Percentiles rank a stretch among this genome's conserved stretches.
phyloP scores from a whole-genome alignment of 2,113 vertebrate genomes.

The Hipposideros armiger region DNA sequence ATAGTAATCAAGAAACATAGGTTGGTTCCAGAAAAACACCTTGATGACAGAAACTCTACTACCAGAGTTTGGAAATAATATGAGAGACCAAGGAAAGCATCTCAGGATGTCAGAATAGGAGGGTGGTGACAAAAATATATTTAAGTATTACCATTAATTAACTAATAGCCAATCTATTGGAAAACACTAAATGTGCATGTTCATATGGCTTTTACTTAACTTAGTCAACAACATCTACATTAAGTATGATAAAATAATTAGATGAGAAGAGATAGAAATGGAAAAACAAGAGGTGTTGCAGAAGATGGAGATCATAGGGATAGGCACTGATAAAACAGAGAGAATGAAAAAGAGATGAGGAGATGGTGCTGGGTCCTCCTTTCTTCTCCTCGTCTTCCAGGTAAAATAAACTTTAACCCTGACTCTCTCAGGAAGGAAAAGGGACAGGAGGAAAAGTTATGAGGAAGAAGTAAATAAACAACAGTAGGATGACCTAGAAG shows the following conservation, averaged over 20 bases:
- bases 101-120: neutral
- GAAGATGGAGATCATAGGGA: neutral
- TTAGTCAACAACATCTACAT: neutral
- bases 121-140: neutral
- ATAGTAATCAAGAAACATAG: neutral
- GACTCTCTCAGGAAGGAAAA: neutral
- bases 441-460: neutral
- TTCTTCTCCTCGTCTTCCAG: neutral
- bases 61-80: conserved; percentile 22
- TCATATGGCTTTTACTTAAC: neutral
- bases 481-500: neutral
- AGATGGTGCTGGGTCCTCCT: accelerated
- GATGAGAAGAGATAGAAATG: neutral
- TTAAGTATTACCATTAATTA: neutral
- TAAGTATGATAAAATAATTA: neutral
- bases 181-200: neutral
- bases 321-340: neutral
- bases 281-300: neutral
- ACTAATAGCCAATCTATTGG: conserved; percentile 2
- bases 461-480: neutral
- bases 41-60: neutral
- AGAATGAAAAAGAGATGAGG: neutral
- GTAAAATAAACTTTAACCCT: neutral
- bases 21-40: neutral
- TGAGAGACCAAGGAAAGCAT: neutral